phyloP scores from a whole-genome alignment of 2,888 invertebrate species.

The Dinocampus coccinellae region DNA sequence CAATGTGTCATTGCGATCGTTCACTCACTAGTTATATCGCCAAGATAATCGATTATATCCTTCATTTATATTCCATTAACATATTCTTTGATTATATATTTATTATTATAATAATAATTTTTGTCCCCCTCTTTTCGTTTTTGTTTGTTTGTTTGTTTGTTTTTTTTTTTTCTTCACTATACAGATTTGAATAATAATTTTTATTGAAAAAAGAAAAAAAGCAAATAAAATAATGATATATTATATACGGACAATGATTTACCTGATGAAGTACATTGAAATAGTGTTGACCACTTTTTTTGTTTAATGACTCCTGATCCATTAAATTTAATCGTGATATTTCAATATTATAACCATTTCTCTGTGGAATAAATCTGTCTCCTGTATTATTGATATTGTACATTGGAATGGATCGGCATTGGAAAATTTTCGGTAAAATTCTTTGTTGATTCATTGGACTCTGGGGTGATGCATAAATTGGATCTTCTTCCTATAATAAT shows the following conservation, averaged over 20 bases:
- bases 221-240: background rate
- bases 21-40: background rate
- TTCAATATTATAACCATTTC: conserved; percentile 49
- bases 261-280: conserved; percentile 54
- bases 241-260: background rate
- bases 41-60: conserved; percentile 14
- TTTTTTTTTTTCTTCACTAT: too few relatives aligned
- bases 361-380: conserved; percentile 57
- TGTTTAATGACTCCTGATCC: conserved; percentile 16
- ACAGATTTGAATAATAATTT: too few relatives aligned
- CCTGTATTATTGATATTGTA: background rate
- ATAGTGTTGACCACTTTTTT: background rate
- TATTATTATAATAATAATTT: too few relatives aligned
- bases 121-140: background rate
- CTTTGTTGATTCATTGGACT: background rate
- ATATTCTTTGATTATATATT: background rate
- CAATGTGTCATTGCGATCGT: conserved; percentile 7
- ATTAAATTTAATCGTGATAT: conserved; percentile 49
- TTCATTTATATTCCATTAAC: background rate
- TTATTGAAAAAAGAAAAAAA: background rate
- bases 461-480: conserved; percentile 36
- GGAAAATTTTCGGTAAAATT: background rate
- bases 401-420: conserved; percentile 1
- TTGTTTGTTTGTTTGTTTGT: background rate
- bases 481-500: conserved; percentile 36